Evolutionary conservation across 2,797 vertebrate genomes (phyloP).

Genomic region (Microctenopoma steveboyesi): DNA sequence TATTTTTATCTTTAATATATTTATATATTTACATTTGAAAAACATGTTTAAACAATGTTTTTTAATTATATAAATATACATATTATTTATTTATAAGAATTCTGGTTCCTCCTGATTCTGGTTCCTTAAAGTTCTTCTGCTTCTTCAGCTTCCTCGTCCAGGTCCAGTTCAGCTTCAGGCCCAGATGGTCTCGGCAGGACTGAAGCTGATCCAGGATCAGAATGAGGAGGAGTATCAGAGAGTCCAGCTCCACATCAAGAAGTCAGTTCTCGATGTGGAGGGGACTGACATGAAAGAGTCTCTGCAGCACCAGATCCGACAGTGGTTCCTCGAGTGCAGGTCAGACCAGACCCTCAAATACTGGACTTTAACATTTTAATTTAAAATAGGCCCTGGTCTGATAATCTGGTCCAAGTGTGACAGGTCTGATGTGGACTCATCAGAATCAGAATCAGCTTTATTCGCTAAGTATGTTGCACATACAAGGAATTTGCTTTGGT

Average conservation of each 20-base stretch:
- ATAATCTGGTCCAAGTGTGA: neutral
- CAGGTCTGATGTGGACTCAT: neutral
- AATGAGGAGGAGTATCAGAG: constrained; percentile 1
- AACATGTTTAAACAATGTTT: too few relatives aligned
- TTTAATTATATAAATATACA: too few relatives aligned
- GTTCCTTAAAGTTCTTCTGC: neutral
- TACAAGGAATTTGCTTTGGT: too few relatives aligned
- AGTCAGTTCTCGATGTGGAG: neutral
- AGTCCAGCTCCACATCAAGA: neutral
- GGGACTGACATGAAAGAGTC: neutral
- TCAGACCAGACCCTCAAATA: constrained; percentile 1
- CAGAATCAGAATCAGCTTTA: too few relatives aligned
- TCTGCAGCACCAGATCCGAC: neutral
- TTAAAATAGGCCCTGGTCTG: neutral
- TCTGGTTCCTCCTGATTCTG: neutral
- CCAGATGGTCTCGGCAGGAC: neutral
- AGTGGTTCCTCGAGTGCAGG: constrained; percentile 3
- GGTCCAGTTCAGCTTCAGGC: neutral
- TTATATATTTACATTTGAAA: too few relatives aligned
- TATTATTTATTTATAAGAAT: neutral
- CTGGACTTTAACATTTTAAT: too few relatives aligned
- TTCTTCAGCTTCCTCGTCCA: neutral
- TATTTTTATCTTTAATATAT: too few relatives aligned
- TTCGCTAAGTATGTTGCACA: too few relatives aligned
- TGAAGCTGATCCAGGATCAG: constrained; percentile 2